phyloP scores from a whole-genome alignment of 2,797 vertebrate species.

The Tangara arthus region DNA sequence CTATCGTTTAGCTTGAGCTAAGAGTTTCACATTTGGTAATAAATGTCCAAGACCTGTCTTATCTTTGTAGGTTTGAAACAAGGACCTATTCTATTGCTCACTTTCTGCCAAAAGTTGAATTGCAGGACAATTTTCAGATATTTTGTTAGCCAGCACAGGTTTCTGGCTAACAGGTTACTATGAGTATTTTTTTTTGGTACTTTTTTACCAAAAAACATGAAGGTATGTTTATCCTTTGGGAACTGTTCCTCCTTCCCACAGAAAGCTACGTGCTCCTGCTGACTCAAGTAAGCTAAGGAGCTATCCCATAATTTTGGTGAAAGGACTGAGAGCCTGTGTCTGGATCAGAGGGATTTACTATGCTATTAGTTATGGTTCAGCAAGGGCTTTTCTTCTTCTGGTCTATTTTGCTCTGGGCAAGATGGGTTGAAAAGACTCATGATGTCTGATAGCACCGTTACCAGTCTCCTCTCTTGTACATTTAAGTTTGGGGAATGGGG shows the following conservation, averaged over 20 bases:
- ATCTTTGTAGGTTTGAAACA: not conserved
- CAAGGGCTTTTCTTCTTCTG: not conserved
- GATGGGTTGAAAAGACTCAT: not conserved
- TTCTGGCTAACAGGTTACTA: not conserved
- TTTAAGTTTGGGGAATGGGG: not conserved
- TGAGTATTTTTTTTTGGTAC: not conserved
- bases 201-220: not conserved
- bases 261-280: not conserved
- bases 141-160: not conserved
- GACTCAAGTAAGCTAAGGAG: fast-evolving
- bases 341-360: not conserved
- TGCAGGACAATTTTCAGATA: not conserved
- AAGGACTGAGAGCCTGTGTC: not conserved
- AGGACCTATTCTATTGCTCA: not conserved
- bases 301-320: not conserved
- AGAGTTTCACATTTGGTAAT: not conserved
- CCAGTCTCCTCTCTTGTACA: not conserved
- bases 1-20: not conserved
- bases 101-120: not conserved
- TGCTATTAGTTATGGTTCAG: not conserved
- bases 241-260: not conserved
- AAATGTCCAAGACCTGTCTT: not conserved
- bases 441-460: not conserved
- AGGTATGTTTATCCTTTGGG: fast-evolving
- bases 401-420: not conserved